These are phyloP conservation scores for Conus ventricosus DNA, from an alignment of 1,140 invertebrate species.

Conservation along the genomic window DNA sequence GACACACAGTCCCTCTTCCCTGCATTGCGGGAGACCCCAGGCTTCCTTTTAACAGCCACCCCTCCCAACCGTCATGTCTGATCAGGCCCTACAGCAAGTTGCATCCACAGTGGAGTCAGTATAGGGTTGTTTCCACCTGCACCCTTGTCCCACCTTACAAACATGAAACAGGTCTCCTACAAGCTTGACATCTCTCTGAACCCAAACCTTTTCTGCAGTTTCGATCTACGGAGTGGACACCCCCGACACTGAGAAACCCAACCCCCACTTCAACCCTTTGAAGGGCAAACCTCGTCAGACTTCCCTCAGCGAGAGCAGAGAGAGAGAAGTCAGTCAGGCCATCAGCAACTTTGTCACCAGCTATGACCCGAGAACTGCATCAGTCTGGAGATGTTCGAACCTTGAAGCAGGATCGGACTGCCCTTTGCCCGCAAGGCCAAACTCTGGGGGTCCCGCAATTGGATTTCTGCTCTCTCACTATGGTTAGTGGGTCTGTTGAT, in stretches of 20 bases:
- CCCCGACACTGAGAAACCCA: slow-evolving; percentile 17
- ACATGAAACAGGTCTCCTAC: too few species aligned
- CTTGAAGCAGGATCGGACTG: slow-evolving; percentile 65
- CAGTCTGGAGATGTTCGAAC: slow-evolving; percentile 54
- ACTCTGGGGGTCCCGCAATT: slow-evolving; percentile 63
- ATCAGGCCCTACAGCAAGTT: too few species aligned
- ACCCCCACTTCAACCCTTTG: slow-evolving; percentile 42
- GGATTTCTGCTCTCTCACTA: slow-evolving; percentile 53
- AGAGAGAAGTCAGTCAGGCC: slow-evolving; percentile 38
- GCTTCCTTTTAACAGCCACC: too few species aligned
- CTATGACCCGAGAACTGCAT: slow-evolving; percentile 55
- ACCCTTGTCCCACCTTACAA: too few species aligned
- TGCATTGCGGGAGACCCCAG: too few species aligned
- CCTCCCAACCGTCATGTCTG: too few species aligned
- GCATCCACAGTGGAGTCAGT: too few species aligned
- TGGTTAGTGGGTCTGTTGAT: slow-evolving; percentile 46
- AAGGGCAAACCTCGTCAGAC: slow-evolving; percentile 49
- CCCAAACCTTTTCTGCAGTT: not conserved
- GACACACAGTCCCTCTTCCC: too few species aligned
- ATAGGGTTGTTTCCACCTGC: too few species aligned
- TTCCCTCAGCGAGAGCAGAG: slow-evolving; percentile 37
- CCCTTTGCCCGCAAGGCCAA: slow-evolving; percentile 67
- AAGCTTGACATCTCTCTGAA: too few species aligned
- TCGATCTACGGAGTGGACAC: slow-evolving; percentile 26
- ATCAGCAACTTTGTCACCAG: slow-evolving; percentile 51